Percentiles rank a stretch among this genome's conserved stretches.
Evolutionary conservation across 2,113 vertebrate genomes (phyloP).

Genomic region (Enhydra lutris): DNA sequence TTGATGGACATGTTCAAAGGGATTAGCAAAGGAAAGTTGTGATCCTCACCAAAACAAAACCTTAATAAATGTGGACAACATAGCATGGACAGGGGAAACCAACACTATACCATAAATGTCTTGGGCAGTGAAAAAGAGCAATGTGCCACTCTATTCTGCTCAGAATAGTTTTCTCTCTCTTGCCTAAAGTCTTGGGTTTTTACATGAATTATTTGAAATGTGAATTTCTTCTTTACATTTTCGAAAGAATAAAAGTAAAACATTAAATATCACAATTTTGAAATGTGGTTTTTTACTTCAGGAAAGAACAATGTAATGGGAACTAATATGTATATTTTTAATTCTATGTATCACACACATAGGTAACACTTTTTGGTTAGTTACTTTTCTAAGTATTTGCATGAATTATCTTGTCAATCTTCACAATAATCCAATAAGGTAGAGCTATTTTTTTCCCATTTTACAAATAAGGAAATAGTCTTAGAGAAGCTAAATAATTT

Average conservation of each 20-base stretch:
- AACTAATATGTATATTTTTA: background rate
- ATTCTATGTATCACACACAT: background rate
- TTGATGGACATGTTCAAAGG: background rate
- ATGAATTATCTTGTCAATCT: background rate
- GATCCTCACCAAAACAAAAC: background rate
- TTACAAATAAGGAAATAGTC: background rate
- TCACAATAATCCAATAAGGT: background rate
- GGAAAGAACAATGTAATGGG: background rate
- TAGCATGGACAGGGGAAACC: background rate
- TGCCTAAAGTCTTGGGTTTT: background rate
- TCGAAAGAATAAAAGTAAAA: slow-evolving; percentile 4
- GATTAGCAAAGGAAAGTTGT: background rate
- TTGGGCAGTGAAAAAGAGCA: background rate
- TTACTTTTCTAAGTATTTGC: background rate
- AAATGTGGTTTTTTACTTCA: background rate
- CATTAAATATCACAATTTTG: background rate
- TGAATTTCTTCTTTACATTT: slow-evolving; percentile 12
- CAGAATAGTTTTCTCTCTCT: background rate
- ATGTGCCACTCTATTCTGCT: background rate
- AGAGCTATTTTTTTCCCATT: background rate
- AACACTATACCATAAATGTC: background rate
- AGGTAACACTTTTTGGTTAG: background rate
- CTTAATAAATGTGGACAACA: background rate
- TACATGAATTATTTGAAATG: background rate
- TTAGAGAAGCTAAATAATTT: background rate